Conservation (phyloP, 2,113 vertebrate genomes). For the Pelmatolapia mariae region DNA sequence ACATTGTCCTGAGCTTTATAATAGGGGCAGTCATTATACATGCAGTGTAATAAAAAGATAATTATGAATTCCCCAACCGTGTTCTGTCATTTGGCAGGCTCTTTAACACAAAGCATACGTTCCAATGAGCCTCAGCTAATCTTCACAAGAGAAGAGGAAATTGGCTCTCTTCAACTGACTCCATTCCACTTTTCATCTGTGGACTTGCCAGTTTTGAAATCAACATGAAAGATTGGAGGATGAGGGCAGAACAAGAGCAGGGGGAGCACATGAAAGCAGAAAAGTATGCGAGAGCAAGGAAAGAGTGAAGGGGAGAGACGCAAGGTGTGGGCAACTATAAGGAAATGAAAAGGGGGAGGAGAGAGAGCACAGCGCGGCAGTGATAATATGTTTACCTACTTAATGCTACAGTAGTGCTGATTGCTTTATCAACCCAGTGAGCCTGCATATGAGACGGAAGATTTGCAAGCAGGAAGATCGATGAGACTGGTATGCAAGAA, state of each 20-base stretch:
- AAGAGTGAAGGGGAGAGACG: background rate
- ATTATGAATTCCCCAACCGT: conserved; percentile 68
- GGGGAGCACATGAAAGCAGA: conserved; percentile 21
- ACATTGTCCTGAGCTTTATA: conserved; percentile 59
- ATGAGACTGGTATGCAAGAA: conserved; percentile 18
- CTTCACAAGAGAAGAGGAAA: conserved; percentile 66
- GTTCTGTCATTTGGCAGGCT: conserved; percentile 70
- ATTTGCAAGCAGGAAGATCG: conserved; percentile 28
- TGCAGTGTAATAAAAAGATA: conserved; percentile 69
- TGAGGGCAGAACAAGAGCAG: conserved; percentile 23
- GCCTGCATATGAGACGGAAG: conserved; percentile 1
- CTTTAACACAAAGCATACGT: conserved; percentile 70
- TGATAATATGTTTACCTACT: conserved; percentile 51
- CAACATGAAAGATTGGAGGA: conserved; percentile 46
- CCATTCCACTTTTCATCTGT: conserved; percentile 55
- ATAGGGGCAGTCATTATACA: conserved; percentile 71
- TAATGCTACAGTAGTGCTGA: conserved; percentile 41
- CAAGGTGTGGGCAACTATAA: conserved; percentile 14
- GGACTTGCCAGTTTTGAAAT: conserved; percentile 57
- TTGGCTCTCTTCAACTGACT: conserved; percentile 50
- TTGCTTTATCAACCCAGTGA: conserved; percentile 49
- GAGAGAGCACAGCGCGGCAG: background rate
- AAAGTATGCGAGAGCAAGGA: conserved; percentile 10
- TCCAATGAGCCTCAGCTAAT: conserved; percentile 68
- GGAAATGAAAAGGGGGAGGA: background rate